Evolutionary conservation across 2,797 vertebrate genomes (phyloP), one percentile per base, ranked within the genome.

Genomic region (Periophthalmus magnuspinnatus): DNA sequence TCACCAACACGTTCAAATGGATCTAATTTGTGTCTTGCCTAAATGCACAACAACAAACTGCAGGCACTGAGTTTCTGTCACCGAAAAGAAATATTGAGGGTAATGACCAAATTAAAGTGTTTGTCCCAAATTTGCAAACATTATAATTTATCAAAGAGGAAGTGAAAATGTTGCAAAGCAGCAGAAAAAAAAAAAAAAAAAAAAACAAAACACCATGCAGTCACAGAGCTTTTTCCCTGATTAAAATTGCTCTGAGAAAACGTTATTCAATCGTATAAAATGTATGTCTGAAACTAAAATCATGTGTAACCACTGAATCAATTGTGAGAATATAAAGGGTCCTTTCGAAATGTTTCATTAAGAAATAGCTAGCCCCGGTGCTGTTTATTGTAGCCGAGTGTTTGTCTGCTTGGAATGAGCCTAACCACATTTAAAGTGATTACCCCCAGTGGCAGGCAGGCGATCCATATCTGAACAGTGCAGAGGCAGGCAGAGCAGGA

Each of bases 381-480:
- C 16, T 36, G 50, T 50, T 48, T 52, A 54, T 48, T 74, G 38
- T 70, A 34, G 47, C 19, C 19, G 19, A 57, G 58, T 77, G 63
- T 60, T 71, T 76, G 7, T 62, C 65, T 45, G 28, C 68, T 64
- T 64, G 67, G n/a, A 84, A 80, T 17, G 47, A 57, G 54, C 64
- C 74, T 54, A 52, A 80, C 67, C 71, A 71, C 80, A 79, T 83
- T 76, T 77, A 64, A 75, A 81, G 73, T 76, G 85, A 87, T 87
- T 82, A 81, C 50, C 70, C 41, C 54, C 61, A 78, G 65, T 71
- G 62, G 76, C 81, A 83, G 80, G 77, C 83, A 86, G 74, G 69
- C 38, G 22, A 85, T 88, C 81, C 69, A 83, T 88, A 88, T 78
- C 82, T 79, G 88, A 81, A 74, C 82, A 74, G 81, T 76, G 72